Conservation (phyloP, 2,113 vertebrate species). For the Zapus hudsonius region DNA sequence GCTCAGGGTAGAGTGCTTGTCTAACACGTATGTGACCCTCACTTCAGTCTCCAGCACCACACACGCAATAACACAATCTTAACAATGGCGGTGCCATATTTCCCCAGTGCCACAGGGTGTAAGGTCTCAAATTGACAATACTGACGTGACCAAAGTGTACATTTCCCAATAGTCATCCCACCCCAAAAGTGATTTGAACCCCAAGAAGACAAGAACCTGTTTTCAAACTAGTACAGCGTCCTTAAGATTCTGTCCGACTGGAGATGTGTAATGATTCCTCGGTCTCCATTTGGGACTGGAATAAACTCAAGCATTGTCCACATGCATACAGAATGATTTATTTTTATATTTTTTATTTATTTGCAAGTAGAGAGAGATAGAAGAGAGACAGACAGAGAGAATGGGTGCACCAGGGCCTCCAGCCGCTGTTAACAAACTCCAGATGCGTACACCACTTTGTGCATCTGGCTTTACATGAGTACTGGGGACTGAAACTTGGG, state of each 20-base stretch:
- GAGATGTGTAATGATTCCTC: neutral
- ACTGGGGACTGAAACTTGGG: neutral
- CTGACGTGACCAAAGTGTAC: neutral
- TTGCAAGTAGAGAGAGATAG: no score
- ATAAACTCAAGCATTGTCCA: neutral
- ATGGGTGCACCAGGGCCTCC: no score
- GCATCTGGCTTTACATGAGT: neutral
- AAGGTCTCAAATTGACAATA: neutral
- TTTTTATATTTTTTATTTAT: no score
- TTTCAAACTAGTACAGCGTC: neutral
- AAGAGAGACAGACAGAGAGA: no score
- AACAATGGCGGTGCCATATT: neutral
- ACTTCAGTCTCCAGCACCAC: neutral
- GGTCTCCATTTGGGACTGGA: neutral
- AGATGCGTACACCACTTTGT: no score
- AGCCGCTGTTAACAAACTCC: no score
- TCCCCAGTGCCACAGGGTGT: accelerated
- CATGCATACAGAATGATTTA: neutral
- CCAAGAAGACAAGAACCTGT: neutral
- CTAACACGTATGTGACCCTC: neutral
- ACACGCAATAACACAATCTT: neutral
- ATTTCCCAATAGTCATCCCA: neutral
- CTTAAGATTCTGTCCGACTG: neutral
- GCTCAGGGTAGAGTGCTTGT: neutral
- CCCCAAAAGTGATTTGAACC: neutral